These are phyloP conservation scores for Drosophila albomicans DNA, from an alignment of 1,140 invertebrate genomes.

Conservation along the genomic window DNA sequence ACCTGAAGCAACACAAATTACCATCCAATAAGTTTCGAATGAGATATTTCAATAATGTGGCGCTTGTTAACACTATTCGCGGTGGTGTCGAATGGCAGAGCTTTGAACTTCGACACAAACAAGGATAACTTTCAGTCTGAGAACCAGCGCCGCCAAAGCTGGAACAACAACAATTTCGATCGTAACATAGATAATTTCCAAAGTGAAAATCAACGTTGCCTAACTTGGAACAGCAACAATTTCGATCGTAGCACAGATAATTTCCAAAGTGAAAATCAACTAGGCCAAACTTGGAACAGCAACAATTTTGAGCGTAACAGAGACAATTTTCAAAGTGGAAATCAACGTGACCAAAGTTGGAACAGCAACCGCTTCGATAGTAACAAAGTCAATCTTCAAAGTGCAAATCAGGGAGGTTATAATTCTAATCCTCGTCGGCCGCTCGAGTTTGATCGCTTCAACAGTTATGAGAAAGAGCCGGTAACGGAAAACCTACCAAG, in stretches of 20 bases:
- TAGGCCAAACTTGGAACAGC: no score
- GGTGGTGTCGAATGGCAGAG: constrained; percentile 32
- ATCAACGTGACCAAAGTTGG: constrained; percentile 34
- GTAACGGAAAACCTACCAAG: constrained; percentile 30
- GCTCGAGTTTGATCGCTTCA: constrained; percentile 19
- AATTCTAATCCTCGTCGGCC: constrained; percentile 24
- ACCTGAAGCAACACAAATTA: not conserved
- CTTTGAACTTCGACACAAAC: constrained; percentile 62
- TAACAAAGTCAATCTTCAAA: not conserved
- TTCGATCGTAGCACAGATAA: no score
- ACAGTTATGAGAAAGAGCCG: constrained; percentile 51
- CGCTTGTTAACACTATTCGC: constrained; percentile 38
- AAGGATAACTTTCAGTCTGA: no score
- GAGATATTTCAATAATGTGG: constrained; percentile 43
- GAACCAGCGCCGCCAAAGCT: no score
- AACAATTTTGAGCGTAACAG: no score
- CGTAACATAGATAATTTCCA: no score
- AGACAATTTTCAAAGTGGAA: no score
- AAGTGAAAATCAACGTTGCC: no score
- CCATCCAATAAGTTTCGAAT: not conserved
- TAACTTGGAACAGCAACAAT: no score
- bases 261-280: no score
- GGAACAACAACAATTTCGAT: no score
- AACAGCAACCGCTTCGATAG: constrained; percentile 25
- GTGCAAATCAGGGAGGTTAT: constrained; percentile 20